phyloP scores from a whole-genome alignment of 2,113 vertebrate species.

The Merops nubicus region DNA sequence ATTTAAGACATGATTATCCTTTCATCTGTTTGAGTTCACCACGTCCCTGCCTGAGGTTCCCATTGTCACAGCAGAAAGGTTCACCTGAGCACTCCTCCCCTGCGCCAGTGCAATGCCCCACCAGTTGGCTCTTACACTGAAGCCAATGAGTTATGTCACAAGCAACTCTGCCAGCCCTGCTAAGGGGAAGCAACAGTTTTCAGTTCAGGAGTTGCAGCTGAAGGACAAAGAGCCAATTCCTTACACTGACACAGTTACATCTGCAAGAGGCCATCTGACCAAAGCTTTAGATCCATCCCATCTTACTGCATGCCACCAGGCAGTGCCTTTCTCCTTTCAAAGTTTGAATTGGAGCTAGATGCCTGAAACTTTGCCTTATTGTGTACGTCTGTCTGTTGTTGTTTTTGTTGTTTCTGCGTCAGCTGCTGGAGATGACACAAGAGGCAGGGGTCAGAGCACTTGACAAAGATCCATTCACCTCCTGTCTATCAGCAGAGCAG shows the following conservation, averaged over 20 bases:
- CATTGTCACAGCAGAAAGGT: fast-evolving
- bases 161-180: neutral
- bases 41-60: fast-evolving
- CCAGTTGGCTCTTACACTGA: neutral
- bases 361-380: constrained; percentile 24
- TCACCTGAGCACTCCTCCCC: neutral
- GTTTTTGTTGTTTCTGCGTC: constrained; percentile 20
- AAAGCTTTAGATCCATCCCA: neutral
- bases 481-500: neutral
- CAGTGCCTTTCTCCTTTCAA: constrained; percentile 45
- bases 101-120: fast-evolving
- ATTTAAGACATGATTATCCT: neutral
- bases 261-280: neutral
- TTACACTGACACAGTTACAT: neutral
- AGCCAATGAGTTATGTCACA: neutral
- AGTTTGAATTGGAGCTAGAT: neutral
- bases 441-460: neutral
- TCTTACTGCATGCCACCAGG: neutral
- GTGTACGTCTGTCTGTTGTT: neutral
- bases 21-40: neutral
- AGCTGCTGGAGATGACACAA: constrained; percentile 57
- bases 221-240: neutral
- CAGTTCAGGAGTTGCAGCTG: neutral
- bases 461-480: constrained; percentile 36
- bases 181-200: neutral